A percentile compares a stretch with the other conserved stretches of the same genome.
Conservation (phyloP, 2,797 vertebrate genomes). For the Sitta carolinensis region DNA sequence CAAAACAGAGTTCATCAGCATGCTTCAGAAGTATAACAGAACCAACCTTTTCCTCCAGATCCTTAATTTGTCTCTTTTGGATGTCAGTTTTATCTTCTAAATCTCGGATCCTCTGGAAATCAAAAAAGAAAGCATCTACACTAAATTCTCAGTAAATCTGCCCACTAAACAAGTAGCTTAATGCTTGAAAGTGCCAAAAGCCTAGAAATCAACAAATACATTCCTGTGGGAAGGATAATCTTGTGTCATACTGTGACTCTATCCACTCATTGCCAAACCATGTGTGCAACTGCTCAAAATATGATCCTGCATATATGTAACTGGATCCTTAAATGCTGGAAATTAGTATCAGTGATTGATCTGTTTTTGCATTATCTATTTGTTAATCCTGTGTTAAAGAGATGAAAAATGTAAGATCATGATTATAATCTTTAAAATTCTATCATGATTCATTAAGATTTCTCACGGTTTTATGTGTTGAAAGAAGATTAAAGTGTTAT, state of each 20-base stretch:
- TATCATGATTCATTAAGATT: neutral
- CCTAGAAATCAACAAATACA: neutral
- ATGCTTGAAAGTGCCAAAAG: neutral
- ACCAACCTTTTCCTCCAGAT: slow-evolving; percentile 96
- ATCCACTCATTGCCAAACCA: neutral
- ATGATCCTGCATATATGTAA: neutral
- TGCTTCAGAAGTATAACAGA: neutral
- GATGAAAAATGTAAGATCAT: neutral
- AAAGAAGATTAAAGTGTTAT: neutral
- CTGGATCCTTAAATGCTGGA: neutral
- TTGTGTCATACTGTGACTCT: neutral
- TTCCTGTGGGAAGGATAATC: neutral
- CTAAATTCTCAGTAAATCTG: neutral
- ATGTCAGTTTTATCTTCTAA: slow-evolving; percentile 99
- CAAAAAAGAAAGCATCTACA: slow-evolving; percentile 3
- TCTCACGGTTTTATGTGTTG: neutral
- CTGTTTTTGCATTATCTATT: neutral
- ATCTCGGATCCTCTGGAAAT: slow-evolving; percentile 93
- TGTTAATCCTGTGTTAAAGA: neutral
- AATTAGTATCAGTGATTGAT: neutral
- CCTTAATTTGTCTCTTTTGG: slow-evolving; percentile 98
- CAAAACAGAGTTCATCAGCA: neutral
- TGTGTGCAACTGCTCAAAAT: neutral
- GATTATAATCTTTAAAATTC: neutral
- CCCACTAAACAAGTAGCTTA: neutral